Conservation (phyloP, 2,888 invertebrate species). For the Aphodius granarius region DNA sequence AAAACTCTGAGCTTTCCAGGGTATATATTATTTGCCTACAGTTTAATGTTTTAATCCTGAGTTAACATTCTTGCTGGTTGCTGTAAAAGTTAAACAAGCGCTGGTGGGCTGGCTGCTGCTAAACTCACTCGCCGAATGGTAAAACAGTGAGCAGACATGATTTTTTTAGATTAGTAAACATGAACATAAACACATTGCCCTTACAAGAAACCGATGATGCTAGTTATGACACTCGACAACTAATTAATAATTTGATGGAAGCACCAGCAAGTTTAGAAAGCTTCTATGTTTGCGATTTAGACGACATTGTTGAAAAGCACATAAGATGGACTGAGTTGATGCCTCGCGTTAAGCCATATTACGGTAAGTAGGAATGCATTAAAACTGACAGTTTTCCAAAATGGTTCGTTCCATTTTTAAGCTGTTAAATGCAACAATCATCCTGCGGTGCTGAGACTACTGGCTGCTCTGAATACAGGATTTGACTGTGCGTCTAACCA, state of each 20-base stretch:
- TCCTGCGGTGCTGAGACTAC: conserved; percentile 3
- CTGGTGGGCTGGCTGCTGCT: no score
- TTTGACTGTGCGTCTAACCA: conserved; percentile 16
- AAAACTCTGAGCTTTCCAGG: no score
- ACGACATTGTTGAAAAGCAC: conserved; percentile 12
- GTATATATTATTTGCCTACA: no score
- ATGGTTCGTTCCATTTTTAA: conserved; percentile 3
- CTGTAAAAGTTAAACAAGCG: no score
- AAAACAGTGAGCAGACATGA: no score
- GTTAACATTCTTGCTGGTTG: no score
- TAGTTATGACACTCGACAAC: no score
- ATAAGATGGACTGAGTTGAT: conserved; percentile 2
- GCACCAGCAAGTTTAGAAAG: background rate
- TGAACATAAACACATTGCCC: no score
- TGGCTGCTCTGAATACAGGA: conserved; percentile 2
- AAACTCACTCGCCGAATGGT: no score
- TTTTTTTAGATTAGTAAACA: no score
- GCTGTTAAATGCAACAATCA: conserved; percentile 18
- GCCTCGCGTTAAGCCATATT: conserved; percentile 19
- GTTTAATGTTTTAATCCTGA: no score
- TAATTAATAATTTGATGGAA: background rate
- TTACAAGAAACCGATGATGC: no score
- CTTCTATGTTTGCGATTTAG: conserved; percentile 15
- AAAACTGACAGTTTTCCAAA: background rate
- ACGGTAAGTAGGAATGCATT: conserved; percentile 5